Base-by-base conservation (phyloP, 2,888 invertebrate genomes). In the Orchesellides sinensis region DNA sequence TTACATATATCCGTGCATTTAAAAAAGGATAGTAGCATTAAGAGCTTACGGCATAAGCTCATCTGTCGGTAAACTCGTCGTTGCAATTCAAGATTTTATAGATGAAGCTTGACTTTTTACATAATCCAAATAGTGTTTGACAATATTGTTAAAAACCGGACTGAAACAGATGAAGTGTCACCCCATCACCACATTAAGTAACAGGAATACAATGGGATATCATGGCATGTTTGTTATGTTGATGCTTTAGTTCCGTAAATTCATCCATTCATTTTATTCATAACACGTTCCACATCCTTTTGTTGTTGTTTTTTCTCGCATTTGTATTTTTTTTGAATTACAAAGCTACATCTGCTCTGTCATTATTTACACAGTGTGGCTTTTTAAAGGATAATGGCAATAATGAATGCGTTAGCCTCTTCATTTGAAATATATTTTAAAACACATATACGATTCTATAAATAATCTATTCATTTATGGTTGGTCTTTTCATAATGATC, bases 111-210 rank as follows among this genome's bases (percentile, higher is more conserved):
- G 75, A 56, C 66, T 75, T 75, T 66, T 56, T 66, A 66, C 75
- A 56, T 65, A 74, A 74, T 59, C 17, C 65, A 56, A 40, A 66
- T 23, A 56, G 19, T 75, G 75, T 54, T 66, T 75, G 56, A 75
- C 75, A 66, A 27, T 75, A 45, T 56, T 75, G 75, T 66, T 66
- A 66, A 69, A 77, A 69, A 56, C 61, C 49, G 35, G 35, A 32
- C 23, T 66, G 56, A 75, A 59, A 69, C 78, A 59, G 49, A 78
- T 69, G 27, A 69, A 78, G 68, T 77, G 61, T 59, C 78, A 68
- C 69, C 68, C 56, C 17, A 45, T 61, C 78, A 77, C 54, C 66
- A 47, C 47, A 63, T 40, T 45, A 56, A 56, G 4, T 40, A 40
- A 56, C 54, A 61, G 35, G n/a, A 59, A 59, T 27, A n/a, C n/a